Evolutionary conservation across 35 echinoderm and acorn worm species (phyloP).

Genomic region (Ophiothrix spiculata): DNA sequence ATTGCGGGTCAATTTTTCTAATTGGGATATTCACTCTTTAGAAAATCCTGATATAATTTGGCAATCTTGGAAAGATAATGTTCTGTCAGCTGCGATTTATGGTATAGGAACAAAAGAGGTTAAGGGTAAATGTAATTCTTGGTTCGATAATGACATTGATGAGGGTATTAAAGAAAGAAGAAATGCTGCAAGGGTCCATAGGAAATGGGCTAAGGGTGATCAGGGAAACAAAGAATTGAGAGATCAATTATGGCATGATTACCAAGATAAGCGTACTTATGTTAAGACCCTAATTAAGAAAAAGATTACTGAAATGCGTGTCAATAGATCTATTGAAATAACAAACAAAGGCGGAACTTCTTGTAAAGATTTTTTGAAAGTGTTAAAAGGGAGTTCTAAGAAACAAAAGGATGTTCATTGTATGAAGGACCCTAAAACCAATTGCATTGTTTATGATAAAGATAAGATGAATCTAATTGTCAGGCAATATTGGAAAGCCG

Average conservation of each 20-base stretch:
- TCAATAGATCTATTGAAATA: conserved; percentile 20
- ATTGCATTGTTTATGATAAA: conserved; percentile 15
- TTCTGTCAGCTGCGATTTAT: not conserved
- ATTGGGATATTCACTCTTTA: conserved; percentile 4
- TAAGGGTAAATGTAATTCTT: conserved; percentile 8
- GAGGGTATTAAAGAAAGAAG: conserved; percentile 10
- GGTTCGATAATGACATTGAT: conserved; percentile 24
- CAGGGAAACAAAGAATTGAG: not conserved
- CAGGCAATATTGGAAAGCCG: conserved; percentile 10
- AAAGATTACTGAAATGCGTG: conserved; percentile 19
- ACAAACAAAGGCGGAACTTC: conserved; percentile 18
- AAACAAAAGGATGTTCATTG: not conserved
- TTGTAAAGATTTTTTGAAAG: conserved; percentile 18
- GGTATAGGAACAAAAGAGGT: conserved; percentile 16
- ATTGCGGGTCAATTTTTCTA: not conserved
- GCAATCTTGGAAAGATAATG: conserved; percentile 23
- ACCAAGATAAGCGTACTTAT: conserved; percentile 17
- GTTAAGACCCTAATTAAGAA: conserved; percentile 12
- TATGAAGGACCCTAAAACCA: not conserved
- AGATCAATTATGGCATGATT: not conserved
- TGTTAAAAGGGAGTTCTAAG: not conserved
- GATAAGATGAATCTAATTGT: conserved; percentile 13
- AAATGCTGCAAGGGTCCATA: conserved; percentile 11
- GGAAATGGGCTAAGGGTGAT: not conserved
- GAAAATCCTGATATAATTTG: not conserved